These are phyloP conservation scores for Oceanites oceanicus DNA, from an alignment of 2,113 vertebrate species.

Conservation along the genomic window DNA sequence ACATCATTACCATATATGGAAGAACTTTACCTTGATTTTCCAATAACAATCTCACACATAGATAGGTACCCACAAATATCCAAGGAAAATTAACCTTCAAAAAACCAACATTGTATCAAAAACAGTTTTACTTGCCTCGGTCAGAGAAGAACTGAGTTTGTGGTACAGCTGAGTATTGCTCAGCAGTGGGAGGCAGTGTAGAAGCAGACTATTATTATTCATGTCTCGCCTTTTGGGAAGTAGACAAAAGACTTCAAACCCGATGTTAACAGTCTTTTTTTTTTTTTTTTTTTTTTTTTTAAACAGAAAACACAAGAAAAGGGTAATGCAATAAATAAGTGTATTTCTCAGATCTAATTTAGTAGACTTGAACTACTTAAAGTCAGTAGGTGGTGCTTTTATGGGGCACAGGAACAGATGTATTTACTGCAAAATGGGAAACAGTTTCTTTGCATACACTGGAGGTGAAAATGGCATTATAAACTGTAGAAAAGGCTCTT, in stretches of 20 bases:
- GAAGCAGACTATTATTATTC: not conserved
- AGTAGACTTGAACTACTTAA: not conserved
- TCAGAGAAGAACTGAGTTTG: not conserved
- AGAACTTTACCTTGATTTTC: not conserved
- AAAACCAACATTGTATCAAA: not conserved
- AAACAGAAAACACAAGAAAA: not conserved
- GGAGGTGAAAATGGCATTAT: not conserved
- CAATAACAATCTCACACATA: not conserved
- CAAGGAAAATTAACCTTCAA: not conserved
- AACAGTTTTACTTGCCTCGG: not conserved
- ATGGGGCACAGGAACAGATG: not conserved
- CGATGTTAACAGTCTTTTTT: rapidly evolving
- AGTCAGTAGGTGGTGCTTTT: not conserved
- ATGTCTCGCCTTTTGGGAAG: not conserved
- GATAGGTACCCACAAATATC: not conserved
- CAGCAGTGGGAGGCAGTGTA: not conserved
- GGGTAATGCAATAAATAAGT: not conserved
- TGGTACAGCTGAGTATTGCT: too few relatives aligned
- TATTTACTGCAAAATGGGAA: not conserved
- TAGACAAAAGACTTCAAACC: not conserved
- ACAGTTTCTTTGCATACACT: not conserved
- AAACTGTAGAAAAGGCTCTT: not conserved
- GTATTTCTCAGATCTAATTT: not conserved
- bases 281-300: not conserved
- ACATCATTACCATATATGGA: not conserved